Percentiles rank a stretch among this genome's conserved stretches.
These are phyloP conservation scores for Buteo buteo DNA, from an alignment of 2,113 vertebrate genomes.

Conservation along the genomic window DNA sequence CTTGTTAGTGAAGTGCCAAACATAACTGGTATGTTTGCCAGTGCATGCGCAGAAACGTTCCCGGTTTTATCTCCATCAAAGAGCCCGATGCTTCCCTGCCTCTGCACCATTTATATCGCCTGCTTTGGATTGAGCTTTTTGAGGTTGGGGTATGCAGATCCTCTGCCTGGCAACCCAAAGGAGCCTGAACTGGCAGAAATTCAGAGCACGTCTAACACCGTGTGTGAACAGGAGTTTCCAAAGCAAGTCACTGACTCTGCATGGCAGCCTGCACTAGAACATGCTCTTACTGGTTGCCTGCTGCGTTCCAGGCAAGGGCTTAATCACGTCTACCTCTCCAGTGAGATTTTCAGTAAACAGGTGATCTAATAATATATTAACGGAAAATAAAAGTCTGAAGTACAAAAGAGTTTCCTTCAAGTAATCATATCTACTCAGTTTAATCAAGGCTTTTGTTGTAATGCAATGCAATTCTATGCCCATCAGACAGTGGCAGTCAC, in stretches of 20 bases:
- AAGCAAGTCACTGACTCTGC: neutral
- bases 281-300: neutral
- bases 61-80: neutral
- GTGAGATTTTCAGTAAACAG: neutral
- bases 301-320: neutral
- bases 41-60: neutral
- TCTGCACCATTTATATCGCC: accelerated
- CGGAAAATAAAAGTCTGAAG: neutral
- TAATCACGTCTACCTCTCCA: neutral
- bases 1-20: neutral
- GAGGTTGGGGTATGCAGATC: neutral
- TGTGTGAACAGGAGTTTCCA: neutral
- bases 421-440: neutral
- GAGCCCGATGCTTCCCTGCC: neutral
- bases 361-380: neutral
- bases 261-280: neutral
- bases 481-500: accelerated
- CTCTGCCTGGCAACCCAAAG: neutral
- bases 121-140: neutral
- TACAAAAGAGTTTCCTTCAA: neutral
- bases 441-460: neutral
- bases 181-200: neutral
- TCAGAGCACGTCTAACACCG: accelerated
- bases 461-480: accelerated
- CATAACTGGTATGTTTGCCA: neutral